Conservation (phyloP, 1,140 invertebrate species). For the Drosophila kurseongensis region DNA sequence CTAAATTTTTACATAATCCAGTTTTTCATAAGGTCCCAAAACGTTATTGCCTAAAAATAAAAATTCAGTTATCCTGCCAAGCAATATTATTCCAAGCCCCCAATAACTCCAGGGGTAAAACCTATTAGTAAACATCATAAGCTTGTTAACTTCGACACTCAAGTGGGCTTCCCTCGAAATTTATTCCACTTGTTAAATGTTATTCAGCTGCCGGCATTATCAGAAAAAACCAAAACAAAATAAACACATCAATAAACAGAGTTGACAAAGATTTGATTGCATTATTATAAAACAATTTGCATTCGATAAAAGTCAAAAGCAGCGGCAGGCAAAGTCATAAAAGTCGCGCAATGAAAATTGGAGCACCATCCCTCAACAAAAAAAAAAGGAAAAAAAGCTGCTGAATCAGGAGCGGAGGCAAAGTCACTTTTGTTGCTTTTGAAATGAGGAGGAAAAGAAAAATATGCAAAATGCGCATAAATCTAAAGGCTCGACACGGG, state of each 20-base stretch:
- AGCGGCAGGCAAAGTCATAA: constrained; percentile 74
- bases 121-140: constrained; percentile 43
- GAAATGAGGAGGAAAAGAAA: constrained; percentile 63
- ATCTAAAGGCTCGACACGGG: constrained; percentile 64
- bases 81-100: background rate
- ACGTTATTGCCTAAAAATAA: background rate
- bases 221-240: constrained; percentile 52
- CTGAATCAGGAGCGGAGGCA: constrained; percentile 36
- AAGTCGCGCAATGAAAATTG: constrained; percentile 80
- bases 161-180: constrained; percentile 17
- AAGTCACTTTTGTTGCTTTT: constrained; percentile 64
- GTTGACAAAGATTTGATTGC: constrained; percentile 77
- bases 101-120: background rate
- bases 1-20: background rate
- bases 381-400: constrained; percentile 22
- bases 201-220: constrained; percentile 55
- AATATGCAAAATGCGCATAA: constrained; percentile 82
- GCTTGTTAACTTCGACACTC: constrained; percentile 29
- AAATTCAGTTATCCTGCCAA: background rate
- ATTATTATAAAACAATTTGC: constrained; percentile 82
- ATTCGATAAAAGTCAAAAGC: constrained; percentile 78
- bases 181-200: constrained; percentile 35
- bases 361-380: constrained; percentile 5
- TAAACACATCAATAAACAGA: constrained; percentile 79
- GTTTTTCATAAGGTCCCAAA: background rate